Percentiles rank a stretch among this genome's conserved stretches.
These are phyloP conservation scores for Athripsodes cinereus DNA, from an alignment of 2,888 invertebrate genomes.

Conservation along the genomic window DNA sequence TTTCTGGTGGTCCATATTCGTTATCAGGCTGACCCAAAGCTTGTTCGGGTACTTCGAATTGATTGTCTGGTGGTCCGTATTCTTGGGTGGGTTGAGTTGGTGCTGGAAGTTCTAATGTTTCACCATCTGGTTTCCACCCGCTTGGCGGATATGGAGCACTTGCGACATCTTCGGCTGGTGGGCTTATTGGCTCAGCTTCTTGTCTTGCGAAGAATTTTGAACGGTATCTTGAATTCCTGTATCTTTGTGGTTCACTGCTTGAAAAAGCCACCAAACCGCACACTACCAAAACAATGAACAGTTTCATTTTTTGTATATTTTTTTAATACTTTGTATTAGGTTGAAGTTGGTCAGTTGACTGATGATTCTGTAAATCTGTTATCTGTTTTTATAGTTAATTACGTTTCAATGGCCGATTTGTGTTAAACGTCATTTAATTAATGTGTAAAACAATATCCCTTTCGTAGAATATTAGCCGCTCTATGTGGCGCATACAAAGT, in stretches of 20 bases:
- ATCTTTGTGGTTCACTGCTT: constrained; percentile 13
- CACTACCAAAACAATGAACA: constrained; percentile 14
- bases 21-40: background rate
- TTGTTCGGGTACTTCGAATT: constrained; percentile 31
- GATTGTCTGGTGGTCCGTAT: constrained; percentile 29
- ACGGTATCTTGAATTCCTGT: constrained; percentile 15
- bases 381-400: constrained; percentile 8
- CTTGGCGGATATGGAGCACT: constrained; percentile 34
- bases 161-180: constrained; percentile 3
- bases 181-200: constrained; percentile 14
- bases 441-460: background rate
- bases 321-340: background rate
- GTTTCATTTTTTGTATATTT: constrained; percentile 20
- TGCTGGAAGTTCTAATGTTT: constrained; percentile 40
- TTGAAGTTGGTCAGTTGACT: constrained; percentile 7
- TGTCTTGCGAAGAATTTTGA: constrained; percentile 19
- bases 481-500: constrained; percentile 13
- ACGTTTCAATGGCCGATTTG: background rate
- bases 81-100: constrained; percentile 3
- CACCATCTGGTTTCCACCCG: constrained; percentile 43
- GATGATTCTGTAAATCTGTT: background rate
- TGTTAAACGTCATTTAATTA: background rate
- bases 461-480: constrained; percentile 2
- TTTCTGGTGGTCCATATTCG: constrained; percentile 30
- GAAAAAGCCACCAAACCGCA: constrained; percentile 7